Evolutionary conservation across 2,888 invertebrate species (phyloP).

Genomic region (Drosophila demipolita): DNA sequence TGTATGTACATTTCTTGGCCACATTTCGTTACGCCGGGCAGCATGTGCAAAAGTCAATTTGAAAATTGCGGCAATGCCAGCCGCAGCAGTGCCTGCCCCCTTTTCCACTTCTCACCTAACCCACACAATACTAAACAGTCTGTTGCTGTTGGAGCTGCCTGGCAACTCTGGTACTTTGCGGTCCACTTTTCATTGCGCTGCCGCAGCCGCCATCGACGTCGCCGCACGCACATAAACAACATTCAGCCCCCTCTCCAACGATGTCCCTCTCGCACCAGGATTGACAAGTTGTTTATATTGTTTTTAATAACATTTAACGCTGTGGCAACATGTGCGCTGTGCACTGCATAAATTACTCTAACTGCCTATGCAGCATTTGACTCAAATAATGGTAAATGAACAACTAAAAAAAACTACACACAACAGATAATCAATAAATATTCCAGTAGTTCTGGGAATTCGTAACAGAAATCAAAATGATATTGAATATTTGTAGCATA

Average conservation of each 20-base stretch:
- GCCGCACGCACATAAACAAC: constrained; percentile 61
- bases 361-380: constrained; percentile 49
- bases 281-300: constrained; percentile 75
- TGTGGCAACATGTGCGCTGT: constrained; percentile 66
- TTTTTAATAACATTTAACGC: constrained; percentile 76
- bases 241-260: constrained; percentile 5
- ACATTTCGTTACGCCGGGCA: constrained; percentile 69
- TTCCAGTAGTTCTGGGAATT: neutral
- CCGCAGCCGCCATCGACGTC: constrained; percentile 18
- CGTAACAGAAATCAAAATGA: neutral
- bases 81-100: constrained; percentile 40
- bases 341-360: constrained; percentile 69
- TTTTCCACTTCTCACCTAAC: neutral
- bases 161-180: constrained; percentile 70
- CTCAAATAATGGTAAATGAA: constrained; percentile 50
- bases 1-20: constrained; percentile 61
- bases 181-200: constrained; percentile 60
- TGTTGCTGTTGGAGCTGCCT: constrained; percentile 17
- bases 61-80: constrained; percentile 69
- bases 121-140: constrained; percentile 38
- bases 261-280: neutral
- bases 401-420: neutral
- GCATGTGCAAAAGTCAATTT: constrained; percentile 82
- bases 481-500: neutral
- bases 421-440: neutral